Evolutionary conservation across 2,888 invertebrate genomes (phyloP), one percentile per base, ranked within the genome.

Genomic region (Drosophila acutilabella): DNA sequence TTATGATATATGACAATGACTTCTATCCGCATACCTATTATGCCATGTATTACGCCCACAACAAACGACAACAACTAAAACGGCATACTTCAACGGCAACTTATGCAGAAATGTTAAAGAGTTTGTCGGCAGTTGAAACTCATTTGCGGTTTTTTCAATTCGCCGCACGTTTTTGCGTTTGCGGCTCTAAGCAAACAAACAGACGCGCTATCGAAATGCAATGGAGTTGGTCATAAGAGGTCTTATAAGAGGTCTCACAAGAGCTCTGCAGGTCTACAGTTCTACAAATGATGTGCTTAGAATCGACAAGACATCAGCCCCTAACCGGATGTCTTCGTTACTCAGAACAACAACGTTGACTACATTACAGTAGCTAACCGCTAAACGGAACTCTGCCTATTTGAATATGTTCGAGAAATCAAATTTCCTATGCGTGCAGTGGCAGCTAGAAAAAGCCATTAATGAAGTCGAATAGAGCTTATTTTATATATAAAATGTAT

Each of bases 91-190:
- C 61, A 67, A 78, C 45, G 68, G 48, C 56, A 59, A 65, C 51
- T 62, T 87, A 89, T 88, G 88, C 88, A 78, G 69, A 81, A 80
- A 77, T 80, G 74, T 73, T 70, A 75, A 75, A 75, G 56, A 56
- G 47, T 72, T 36, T 81, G 88, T 64, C 79, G 78, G 73, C 62
- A 72, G 74, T 77, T 62, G 53, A 73, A 74, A 80, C 75, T 85
- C 84, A 88, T 85, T 88, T 82, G 89, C 69, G 87, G 81, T 86
- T 86, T 77, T 77, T 77, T 68, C 64, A 78, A 84, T 87, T 83
- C 84, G 61, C 65, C 60, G 84, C 84, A 85, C 84, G 84, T 85
- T 78, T 85, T 78, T n/a, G n/a, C n/a, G n/a, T n/a, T 70, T 75
- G 89, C 87, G 90, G 84, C 84, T 86, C 71, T 52, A 71, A 89